Conservation (phyloP, 2,888 invertebrate species). For the Arge pagana region DNA sequence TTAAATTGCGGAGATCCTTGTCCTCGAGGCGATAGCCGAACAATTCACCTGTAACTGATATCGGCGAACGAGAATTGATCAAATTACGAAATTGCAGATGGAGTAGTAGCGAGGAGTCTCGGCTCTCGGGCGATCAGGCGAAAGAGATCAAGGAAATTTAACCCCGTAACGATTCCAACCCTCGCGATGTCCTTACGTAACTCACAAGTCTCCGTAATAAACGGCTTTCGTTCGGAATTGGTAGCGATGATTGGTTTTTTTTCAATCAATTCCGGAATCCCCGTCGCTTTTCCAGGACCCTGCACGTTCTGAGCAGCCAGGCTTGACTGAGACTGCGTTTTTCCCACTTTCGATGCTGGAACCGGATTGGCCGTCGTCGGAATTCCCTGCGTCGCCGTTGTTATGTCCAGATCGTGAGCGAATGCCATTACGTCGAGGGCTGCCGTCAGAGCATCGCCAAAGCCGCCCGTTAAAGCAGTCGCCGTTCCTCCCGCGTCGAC, state of each 20-base stretch:
- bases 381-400: conserved; percentile 44
- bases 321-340: conserved; percentile 15
- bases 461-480: conserved; percentile 51
- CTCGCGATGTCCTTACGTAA: conserved; percentile 15
- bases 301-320: conserved; percentile 19
- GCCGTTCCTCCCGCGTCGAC: conserved; percentile 31
- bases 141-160: conserved; percentile 3
- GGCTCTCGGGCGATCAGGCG: conserved; percentile 7
- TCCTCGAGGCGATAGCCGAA: conserved; percentile 20
- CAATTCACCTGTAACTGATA: conserved; percentile 27
- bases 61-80: conserved; percentile 19
- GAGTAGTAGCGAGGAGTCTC: conserved; percentile 13
- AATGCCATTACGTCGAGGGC: conserved; percentile 85
- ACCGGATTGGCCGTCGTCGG: conserved; percentile 35
- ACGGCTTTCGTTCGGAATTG: conserved; percentile 21
- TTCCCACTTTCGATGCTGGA: conserved; percentile 17
- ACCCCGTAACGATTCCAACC: conserved; percentile 11
- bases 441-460: conserved; percentile 70
- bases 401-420: conserved; percentile 73
- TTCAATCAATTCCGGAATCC: conserved; percentile 18
- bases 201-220: conserved; percentile 15
- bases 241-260: conserved; percentile 20
- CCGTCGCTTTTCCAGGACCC: conserved; percentile 8
- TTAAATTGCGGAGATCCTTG: conserved; percentile 8
- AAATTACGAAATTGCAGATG: conserved; percentile 18